Evolutionary conservation across 1,140 invertebrate genomes (phyloP).

Genomic region (Camponotus pennsylvanicus): DNA sequence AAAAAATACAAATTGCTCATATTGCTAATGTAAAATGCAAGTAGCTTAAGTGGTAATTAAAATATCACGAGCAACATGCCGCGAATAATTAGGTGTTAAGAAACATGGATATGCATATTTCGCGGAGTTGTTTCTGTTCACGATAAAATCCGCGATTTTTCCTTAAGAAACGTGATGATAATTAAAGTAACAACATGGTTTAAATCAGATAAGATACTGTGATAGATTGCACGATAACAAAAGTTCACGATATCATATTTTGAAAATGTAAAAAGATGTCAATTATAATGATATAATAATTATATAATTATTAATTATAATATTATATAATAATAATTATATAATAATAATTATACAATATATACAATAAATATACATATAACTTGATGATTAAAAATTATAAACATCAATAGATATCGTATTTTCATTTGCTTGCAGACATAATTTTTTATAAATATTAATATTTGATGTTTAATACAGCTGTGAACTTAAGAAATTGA

Average conservation of each 20-base stretch:
- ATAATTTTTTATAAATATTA: constrained; percentile 6
- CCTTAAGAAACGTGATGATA: background rate
- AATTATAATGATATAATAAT: background rate
- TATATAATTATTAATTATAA: no score
- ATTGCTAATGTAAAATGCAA: background rate
- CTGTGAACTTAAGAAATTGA: background rate
- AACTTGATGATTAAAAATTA: no score
- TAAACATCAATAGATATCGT: background rate
- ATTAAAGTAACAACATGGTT: constrained; percentile 12
- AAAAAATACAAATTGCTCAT: background rate
- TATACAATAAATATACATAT: no score
- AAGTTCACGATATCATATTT: constrained; percentile 8
- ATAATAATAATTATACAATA: no score
- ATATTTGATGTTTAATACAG: background rate
- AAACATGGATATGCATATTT: background rate
- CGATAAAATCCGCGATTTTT: background rate
- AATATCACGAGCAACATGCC: background rate
- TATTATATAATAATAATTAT: background rate
- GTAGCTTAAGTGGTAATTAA: constrained; percentile 25
- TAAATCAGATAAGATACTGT: constrained; percentile 17
- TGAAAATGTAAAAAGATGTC: background rate
- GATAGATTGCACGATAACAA: background rate
- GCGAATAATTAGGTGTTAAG: constrained; percentile 27
- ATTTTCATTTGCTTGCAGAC: background rate
- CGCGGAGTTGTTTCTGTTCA: background rate